Evolutionary conservation across 2,113 vertebrate genomes (phyloP).

Genomic region (Telmatochromis sp.): DNA sequence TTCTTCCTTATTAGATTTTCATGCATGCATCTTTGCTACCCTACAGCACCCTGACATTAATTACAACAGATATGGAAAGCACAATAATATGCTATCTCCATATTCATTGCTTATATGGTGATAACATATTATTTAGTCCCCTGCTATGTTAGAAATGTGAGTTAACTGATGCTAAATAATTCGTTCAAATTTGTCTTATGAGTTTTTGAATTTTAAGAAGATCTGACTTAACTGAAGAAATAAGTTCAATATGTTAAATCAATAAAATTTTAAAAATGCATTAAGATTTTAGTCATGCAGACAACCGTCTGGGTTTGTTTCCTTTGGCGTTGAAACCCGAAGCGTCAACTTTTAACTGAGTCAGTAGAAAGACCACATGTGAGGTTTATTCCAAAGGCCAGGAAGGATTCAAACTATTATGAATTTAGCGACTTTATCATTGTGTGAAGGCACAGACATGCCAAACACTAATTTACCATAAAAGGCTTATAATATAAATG

Average conservation of each 20-base stretch:
- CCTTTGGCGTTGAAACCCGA: rapidly evolving
- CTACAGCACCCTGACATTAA: background rate
- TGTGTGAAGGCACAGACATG: background rate
- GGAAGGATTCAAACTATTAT: background rate
- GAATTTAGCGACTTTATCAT: background rate
- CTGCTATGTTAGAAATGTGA: background rate
- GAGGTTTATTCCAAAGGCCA: background rate
- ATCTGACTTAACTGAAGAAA: background rate
- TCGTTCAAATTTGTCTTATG: background rate
- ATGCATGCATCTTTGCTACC: background rate
- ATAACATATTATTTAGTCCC: background rate
- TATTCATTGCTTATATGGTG: background rate
- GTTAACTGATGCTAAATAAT: background rate
- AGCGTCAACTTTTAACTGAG: background rate
- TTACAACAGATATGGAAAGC: background rate
- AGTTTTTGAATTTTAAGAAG: background rate
- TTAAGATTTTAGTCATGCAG: background rate
- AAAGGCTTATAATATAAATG: background rate
- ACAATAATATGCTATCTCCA: background rate
- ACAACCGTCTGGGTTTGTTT: background rate
- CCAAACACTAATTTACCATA: background rate
- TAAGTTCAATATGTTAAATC: background rate
- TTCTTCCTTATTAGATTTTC: background rate
- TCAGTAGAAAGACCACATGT: background rate
- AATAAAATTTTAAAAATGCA: background rate